A percentile compares a stretch with the other conserved stretches of the same genome.
phyloP scores from a whole-genome alignment of 2,888 invertebrate species.

The Aspidiotus rigidus region DNA sequence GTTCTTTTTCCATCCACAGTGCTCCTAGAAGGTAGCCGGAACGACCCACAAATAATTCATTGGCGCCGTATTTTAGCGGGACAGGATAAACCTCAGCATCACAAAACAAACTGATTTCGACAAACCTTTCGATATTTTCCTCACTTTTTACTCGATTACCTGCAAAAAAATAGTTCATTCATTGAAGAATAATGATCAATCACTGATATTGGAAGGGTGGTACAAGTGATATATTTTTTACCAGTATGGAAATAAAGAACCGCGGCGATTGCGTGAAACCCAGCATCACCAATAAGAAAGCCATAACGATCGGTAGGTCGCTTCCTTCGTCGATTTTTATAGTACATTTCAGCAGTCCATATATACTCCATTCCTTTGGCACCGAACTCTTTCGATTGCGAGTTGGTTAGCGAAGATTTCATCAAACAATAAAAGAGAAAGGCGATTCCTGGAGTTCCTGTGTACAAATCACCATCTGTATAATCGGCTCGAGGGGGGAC shows the following conservation, averaged over 20 bases:
- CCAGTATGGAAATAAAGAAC: constrained; percentile 48
- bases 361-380: constrained; percentile 55
- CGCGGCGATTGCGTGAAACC: constrained; percentile 63
- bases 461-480: constrained; percentile 56
- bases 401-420: constrained; percentile 48
- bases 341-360: constrained; percentile 52
- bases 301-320: constrained; percentile 54
- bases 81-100: neutral
- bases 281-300: constrained; percentile 70
- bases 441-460: constrained; percentile 60
- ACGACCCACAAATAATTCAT: constrained; percentile 77
- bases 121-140: neutral
- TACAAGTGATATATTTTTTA: neutral
- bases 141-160: neutral
- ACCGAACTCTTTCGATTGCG: constrained; percentile 47
- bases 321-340: constrained; percentile 43
- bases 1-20: constrained; percentile 58
- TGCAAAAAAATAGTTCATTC: neutral
- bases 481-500: constrained; percentile 42
- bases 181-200: too few relatives aligned
- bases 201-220: too few relatives aligned
- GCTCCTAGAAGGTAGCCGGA: constrained; percentile 73
- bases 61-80: constrained; percentile 54
- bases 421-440: constrained; percentile 66
- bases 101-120: neutral